Evolutionary conservation across 2,113 vertebrate genomes (phyloP), one percentile per base, ranked within the genome.

Genomic region (Morone chrysops): DNA sequence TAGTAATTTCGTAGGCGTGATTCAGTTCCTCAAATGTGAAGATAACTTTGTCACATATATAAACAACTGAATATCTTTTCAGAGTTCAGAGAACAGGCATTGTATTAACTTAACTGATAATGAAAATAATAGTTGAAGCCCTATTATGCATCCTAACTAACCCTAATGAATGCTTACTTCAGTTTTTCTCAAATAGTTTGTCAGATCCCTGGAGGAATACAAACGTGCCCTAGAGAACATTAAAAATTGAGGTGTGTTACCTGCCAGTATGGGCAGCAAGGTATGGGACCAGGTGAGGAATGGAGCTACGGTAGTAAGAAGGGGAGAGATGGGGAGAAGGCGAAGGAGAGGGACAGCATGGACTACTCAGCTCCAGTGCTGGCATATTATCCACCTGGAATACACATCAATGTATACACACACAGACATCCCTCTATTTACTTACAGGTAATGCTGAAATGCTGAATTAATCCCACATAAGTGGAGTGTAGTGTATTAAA

Each of bases 321-420:
- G 92, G 88, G 80, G 93, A 94, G 62, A 82, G 87, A 78, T 94
- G 92, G 53, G 94, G 92, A 69, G 94, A 93, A 67, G 91, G 91
- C 79, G 76, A 83, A 83, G 90, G 87, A 72, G 92, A 94, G 70
- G 83, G 85, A 89, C 92, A 83, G 90, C 92, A 90, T 36, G 92
- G 86, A 86, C 89, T 92, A 82, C 88, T 83, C 71, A 93, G 88
- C 84, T 94, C 92, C 91, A 95, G 75, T 59, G 80, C 60, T 80
- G 93, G 94, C 82, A 95, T 89, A 43, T 91, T 93, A 53, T 94
- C 94, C 78, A 90, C 89, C 94, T 95, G 87, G 13, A 94, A 93
- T 65, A 90, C 70, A 93, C 80, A 91, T 68, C 9, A 71, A 69
- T 50, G 40, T 70, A 74, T 43, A 81, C 51, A 70, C 50, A 67